Evolutionary conservation across 2,888 invertebrate species (phyloP), one percentile per base, ranked within the genome.

Genomic region (Drosophila fulvimacula): DNA sequence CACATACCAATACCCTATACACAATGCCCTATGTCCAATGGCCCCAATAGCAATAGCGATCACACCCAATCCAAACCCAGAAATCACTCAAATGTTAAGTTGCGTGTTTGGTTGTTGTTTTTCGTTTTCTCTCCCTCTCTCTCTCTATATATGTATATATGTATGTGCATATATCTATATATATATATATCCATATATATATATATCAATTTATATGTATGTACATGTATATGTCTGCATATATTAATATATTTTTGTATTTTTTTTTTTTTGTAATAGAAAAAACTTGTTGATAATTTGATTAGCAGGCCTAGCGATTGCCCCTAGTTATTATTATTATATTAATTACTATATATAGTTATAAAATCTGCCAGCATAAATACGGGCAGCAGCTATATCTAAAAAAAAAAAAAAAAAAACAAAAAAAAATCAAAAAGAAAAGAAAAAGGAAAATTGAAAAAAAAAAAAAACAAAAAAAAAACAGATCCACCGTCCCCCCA

Each of bases 211-310:
- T 4, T 15, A 36, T 36, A 32, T 32, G 19, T 38, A 24, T 39
- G 17, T 39, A 39, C 39, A 41, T 38, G 44, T 52, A 30, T 44
- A 39, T 46, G 15, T 34, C 44, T 32, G n/a, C 17, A 58, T 60
- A 61, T 61, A 9, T 30, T 64, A 30, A 52, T 52, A 39, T 67
- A 64, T 59, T 57, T 41, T 41, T 38, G 57, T 75, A 62, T 70
- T 82, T 72, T 66, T 65, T 59, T 84, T 76, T 46, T 46, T 52
- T 82, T 73, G 60, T 69, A 36, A 72, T 73, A 70, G 56, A 66
- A 19, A 75, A 73, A 60, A 69, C 34, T 73, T 83, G 81, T 88
- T 83, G 68, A 86, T 78, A 83, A 69, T 81, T 78, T 81, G 62
- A 86, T 71, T 63, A 65, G 77, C 69, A 60, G 69, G 34, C 56